A percentile compares a stretch with the other conserved stretches of the same genome.
Evolutionary conservation across 2,888 invertebrate species (phyloP).

Genomic region (Lasioglossum pauxillum): DNA sequence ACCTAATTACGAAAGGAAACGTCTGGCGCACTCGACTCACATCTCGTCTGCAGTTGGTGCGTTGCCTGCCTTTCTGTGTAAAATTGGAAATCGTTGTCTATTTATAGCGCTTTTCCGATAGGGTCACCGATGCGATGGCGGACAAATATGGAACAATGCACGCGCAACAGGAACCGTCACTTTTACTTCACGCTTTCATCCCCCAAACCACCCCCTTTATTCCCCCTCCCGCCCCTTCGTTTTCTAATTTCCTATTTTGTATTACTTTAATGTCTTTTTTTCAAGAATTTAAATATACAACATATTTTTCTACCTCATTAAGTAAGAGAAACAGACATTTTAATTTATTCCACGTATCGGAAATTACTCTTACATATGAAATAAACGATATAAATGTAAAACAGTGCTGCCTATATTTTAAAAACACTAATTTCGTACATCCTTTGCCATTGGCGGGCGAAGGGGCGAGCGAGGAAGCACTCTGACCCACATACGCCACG

Average conservation of each 20-base stretch:
- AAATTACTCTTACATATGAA: not conserved
- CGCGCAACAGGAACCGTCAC: constrained; percentile 38
- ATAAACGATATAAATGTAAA: not conserved
- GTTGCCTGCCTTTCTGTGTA: constrained; percentile 66
- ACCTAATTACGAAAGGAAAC: constrained; percentile 80
- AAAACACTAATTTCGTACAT: not conserved
- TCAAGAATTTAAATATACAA: too few species aligned
- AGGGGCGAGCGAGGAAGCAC: not conserved
- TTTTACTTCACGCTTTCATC: not conserved
- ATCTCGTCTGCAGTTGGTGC: constrained; percentile 63
- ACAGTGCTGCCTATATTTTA: not conserved
- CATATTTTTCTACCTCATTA: not conserved
- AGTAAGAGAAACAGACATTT: too few species aligned
- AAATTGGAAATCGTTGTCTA: constrained; percentile 68
- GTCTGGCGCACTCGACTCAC: constrained; percentile 70
- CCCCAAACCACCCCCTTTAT: not conserved
- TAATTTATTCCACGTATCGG: not conserved
- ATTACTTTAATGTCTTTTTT: too few species aligned
- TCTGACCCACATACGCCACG: not conserved
- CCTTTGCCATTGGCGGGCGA: not conserved
- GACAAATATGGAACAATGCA: constrained; percentile 55
- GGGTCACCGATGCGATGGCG: constrained; percentile 57
- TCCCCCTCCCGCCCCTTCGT: not conserved
- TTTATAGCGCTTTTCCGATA: constrained; percentile 62
- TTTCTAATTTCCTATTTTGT: not conserved